Conservation (phyloP, 2,888 invertebrate genomes). For the Deroplatys truncata region DNA sequence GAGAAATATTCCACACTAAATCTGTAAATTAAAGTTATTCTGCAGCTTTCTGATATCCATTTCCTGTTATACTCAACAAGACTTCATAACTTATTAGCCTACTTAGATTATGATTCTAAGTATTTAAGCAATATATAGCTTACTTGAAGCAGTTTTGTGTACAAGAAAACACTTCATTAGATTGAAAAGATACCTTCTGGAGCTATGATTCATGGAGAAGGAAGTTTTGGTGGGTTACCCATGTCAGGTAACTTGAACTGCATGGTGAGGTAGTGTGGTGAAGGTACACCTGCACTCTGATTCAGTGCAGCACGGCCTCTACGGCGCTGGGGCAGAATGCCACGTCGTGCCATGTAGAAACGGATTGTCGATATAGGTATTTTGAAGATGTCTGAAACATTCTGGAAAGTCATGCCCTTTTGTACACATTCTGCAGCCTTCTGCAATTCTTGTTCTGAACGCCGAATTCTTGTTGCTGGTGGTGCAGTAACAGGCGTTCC, state of each 20-base stretch:
- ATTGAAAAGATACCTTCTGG: not conserved
- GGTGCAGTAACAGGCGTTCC: not conserved
- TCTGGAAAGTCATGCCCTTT: conserved; percentile 83
- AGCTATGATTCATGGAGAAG: not conserved
- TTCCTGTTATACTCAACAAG: not conserved
- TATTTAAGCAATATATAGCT: not conserved
- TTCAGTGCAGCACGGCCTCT: conserved; percentile 63
- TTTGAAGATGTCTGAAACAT: conserved; percentile 80
- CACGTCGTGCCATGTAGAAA: conserved; percentile 85
- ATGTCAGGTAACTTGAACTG: conserved; percentile 68
- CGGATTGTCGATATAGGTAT: conserved; percentile 83
- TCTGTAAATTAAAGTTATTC: not conserved
- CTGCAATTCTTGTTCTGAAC: conserved; percentile 72
- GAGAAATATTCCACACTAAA: not conserved
- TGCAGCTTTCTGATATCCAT: not conserved
- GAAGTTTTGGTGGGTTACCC: not conserved
- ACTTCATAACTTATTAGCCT: not conserved
- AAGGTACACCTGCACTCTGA: conserved; percentile 38
- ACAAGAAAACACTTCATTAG: not conserved
- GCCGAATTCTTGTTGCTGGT: conserved; percentile 57
- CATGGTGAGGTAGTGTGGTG: conserved; percentile 60
- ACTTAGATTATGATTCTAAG: not conserved
- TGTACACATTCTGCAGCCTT: conserved; percentile 81
- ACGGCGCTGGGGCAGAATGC: conserved; percentile 73
- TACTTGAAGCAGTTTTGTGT: not conserved